Conservation (phyloP, 2,888 invertebrate species). For the Diplazon laetatorius region DNA sequence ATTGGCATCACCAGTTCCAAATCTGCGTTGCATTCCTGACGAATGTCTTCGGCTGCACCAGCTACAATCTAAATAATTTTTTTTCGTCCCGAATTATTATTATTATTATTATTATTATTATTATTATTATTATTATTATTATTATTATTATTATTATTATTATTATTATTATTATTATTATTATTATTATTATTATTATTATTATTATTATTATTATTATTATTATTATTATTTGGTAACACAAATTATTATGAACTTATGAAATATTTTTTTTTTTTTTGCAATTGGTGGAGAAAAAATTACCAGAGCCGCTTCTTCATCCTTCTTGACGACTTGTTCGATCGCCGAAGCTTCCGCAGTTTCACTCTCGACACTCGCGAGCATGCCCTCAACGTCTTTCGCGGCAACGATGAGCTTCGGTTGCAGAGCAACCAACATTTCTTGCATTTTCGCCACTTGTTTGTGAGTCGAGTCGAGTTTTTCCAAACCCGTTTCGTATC, state of each 20-base stretch:
- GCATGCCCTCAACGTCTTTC: conserved; percentile 93
- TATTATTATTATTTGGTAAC: not conserved
- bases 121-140: not conserved
- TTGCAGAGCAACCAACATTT: conserved; percentile 91
- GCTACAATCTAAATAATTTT: conserved; percentile 75
- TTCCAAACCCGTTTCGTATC: conserved; percentile 94
- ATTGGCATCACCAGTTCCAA: conserved; percentile 96
- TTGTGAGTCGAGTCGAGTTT: conserved; percentile 93
- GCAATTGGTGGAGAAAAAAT: not conserved
- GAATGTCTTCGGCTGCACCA: conserved; percentile 90
- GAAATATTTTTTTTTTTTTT: not conserved
- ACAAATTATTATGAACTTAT: not conserved
- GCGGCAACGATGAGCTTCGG: conserved; percentile 94
- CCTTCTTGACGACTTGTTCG: conserved; percentile 90
- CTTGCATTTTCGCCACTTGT: conserved; percentile 92
- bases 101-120: not conserved
- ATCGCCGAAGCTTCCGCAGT: conserved; percentile 93
- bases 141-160: not conserved
- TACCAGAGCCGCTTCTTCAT: conserved; percentile 89
- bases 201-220: not conserved
- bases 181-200: not conserved
- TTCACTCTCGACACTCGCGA: conserved; percentile 93
- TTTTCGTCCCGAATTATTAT: no score
- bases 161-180: not conserved
- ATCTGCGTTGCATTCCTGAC: conserved; percentile 96